phyloP scores from a whole-genome alignment of 2,113 vertebrate species.

The Rhadina sibilatrix region DNA sequence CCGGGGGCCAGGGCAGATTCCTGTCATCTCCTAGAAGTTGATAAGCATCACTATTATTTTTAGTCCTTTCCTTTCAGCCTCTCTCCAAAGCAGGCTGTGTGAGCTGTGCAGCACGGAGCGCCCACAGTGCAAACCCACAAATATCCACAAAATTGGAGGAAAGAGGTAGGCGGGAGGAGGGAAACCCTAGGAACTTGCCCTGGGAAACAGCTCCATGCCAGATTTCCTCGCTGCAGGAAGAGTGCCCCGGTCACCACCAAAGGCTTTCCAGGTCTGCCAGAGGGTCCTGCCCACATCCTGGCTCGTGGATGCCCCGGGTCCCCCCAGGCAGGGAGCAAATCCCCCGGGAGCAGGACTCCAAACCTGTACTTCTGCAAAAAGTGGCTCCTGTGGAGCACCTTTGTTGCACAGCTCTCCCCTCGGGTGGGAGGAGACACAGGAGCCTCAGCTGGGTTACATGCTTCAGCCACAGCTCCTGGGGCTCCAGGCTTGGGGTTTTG shows the following conservation, averaged over 20 bases:
- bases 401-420: not conserved
- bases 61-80: not conserved
- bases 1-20: not conserved
- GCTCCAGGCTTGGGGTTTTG: not conserved
- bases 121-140: not conserved
- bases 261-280: not conserved
- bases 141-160: constrained; percentile 28
- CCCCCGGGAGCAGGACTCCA: not conserved
- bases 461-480: not conserved
- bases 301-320: fast-evolving
- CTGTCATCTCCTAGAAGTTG: not conserved
- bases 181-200: constrained; percentile 11
- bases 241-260: not conserved
- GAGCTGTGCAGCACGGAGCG: not conserved
- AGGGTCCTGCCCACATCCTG: not conserved
- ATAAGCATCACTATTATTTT: not conserved
- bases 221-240: not conserved
- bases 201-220: not conserved
- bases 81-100: not conserved
- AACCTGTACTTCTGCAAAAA: not conserved
- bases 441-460: not conserved
- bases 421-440: fast-evolving
- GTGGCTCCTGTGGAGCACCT: not conserved
- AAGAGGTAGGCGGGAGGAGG: constrained; percentile 16
- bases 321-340: not conserved